Percentiles rank a stretch among this genome's conserved stretches.
These are phyloP conservation scores for Actinemys pallida DNA, from an alignment of 2,113 vertebrate genomes.

Conservation along the genomic window DNA sequence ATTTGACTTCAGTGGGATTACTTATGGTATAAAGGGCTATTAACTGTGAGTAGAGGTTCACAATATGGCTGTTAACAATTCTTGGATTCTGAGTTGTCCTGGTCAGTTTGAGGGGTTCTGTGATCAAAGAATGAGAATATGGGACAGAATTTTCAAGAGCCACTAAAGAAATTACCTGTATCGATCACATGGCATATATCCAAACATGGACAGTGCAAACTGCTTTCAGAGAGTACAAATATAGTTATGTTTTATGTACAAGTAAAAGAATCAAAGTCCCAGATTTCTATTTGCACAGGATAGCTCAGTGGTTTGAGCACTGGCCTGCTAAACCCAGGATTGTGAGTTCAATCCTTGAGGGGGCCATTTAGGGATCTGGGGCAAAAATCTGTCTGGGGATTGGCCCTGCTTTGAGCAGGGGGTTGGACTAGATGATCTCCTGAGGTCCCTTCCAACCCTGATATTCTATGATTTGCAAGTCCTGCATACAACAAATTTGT, in stretches of 20 bases:
- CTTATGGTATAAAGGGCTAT: background rate
- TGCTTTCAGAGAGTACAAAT: slow-evolving; percentile 55
- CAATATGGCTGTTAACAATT: background rate
- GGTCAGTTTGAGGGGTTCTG: background rate
- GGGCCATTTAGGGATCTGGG: too few species aligned
- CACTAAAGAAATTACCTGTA: slow-evolving; percentile 46
- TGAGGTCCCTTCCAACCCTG: too few species aligned
- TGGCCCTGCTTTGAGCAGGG: too few species aligned
- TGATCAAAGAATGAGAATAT: background rate
- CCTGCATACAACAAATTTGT: slow-evolving; percentile 35
- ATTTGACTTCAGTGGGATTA: background rate
- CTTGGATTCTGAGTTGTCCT: background rate
- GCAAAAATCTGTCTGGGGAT: too few species aligned
- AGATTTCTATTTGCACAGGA: slow-evolving; percentile 55
- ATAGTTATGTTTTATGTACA: slow-evolving; percentile 45
- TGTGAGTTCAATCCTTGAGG: too few species aligned
- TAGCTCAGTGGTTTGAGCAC: too few species aligned
- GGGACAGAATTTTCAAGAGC: slow-evolving; percentile 10
- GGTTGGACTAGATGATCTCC: too few species aligned
- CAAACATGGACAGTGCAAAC: slow-evolving; percentile 53
- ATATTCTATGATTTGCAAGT: background rate
- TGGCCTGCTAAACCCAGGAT: too few species aligned
- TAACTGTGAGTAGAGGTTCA: background rate
- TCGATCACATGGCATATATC: slow-evolving; percentile 61
- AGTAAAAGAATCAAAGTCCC: slow-evolving; percentile 47